Evolutionary conservation across 2,797 vertebrate species (phyloP), one percentile per base, ranked within the genome.

Genomic region (Cuniculus paca): DNA sequence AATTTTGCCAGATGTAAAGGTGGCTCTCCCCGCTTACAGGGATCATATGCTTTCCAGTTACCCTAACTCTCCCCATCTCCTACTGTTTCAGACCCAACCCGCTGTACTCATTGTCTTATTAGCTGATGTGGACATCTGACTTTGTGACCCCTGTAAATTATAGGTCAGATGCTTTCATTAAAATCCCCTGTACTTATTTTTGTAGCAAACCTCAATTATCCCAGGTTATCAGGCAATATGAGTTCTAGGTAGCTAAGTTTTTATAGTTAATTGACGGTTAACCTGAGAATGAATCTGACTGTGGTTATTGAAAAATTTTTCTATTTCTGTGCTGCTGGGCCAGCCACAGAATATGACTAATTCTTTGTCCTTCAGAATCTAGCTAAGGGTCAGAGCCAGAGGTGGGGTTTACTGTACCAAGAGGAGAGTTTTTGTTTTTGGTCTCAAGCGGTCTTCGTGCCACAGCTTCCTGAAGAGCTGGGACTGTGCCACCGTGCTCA

Each of bases 191-290:
- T 72, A 75, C 31, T 96, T 96, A 94, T 79, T 92, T 94, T 93
- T 88, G 48, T n/a, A 83, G 74, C 48, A 65, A 92, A 95, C 85
- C 22, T 93, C 90, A 83, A 92, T 96, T 95, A 97, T 11, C 5
- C 5, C 45, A 96, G 70, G 20, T 88, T 50, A 80, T 65, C 39
- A 22, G 72, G 58, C 85, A 77, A 79, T 92, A 79, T 34, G 39
- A 52, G n/a, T 58, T 93, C 34, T 87, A 84, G 77, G 54, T 11
- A 75, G 52, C 81, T 63, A n/a, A n/a, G 72, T 48, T 95, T 93
- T 89, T 48, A 75, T 6, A 72, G 72, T 54, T 97, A 96, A 97
- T 95, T 96, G 96, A 92, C 92, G 79, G 92, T 86, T 96, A 78
- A 54, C 82, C 20, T 77, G 68, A 95, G 86, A 77, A 26, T 45